Evolutionary conservation across 2,888 invertebrate species (phyloP), one percentile per base, ranked within the genome.

Genomic region (Cenopis cana): DNA sequence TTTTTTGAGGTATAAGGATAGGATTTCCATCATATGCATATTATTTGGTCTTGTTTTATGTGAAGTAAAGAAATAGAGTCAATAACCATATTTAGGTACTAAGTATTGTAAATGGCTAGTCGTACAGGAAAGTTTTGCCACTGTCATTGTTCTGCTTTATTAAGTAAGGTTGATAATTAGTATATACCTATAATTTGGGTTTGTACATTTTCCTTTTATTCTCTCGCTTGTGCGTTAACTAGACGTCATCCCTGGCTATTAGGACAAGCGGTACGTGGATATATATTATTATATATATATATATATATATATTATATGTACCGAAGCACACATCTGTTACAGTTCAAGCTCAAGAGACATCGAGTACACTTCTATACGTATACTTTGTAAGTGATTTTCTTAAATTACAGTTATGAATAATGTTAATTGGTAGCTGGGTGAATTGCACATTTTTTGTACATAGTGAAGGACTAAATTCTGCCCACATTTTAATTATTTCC

Each of bases 81-180:
- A n/a, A n/a, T n/a, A n/a, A n/a, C n/a, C n/a, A n/a, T n/a, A 56
- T 64, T 52, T 81, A 81, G 75, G 81, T 85, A 80, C 79, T 85
- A 90, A 89, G 90, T 88, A 90, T 88, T 90, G 89, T 87, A 88
- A 89, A 89, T 84, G 83, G 88, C 93, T 93, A 93, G 93, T 93
- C 93, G 89, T 86, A 89, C 90, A 87, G 87, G 86, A 89, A 91
- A 89, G 88, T 90, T 89, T 91, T 91, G 92, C 91, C 91, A 89
- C 91, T 82, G 89, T 89, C 90, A 87, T 89, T 89, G 87, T 91
- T 89, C 89, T 88, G 90, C 90, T 91, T 91, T 92, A 90, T 92
- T 87, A 90, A 41, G 12, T 91, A 90, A 75, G 85, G 90, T 90
- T 91, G 91, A 90, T 91, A 91, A 90, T 90, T 91, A 91, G 33